Conservation (phyloP, 2,113 vertebrate species). For the Scomber colias region DNA sequence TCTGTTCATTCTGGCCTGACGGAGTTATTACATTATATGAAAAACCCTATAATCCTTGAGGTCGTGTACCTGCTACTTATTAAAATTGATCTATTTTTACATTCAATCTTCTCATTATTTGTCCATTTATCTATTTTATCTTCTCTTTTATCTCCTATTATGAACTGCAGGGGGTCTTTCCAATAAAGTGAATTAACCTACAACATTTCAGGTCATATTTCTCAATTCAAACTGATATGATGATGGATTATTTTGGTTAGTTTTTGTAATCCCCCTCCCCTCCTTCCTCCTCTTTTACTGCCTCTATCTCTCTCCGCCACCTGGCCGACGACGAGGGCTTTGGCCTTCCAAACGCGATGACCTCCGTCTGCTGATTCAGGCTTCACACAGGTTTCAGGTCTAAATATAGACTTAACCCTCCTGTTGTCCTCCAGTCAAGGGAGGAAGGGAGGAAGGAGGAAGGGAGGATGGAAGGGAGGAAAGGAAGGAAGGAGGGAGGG, state of each 20-base stretch:
- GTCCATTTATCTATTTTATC: neutral
- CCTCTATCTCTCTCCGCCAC: conserved; percentile 6
- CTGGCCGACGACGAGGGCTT: conserved; percentile 14
- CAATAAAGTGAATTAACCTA: conserved; percentile 21
- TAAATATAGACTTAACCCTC: conserved; percentile 58
- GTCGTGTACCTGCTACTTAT: neutral
- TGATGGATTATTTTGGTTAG: conserved; percentile 5
- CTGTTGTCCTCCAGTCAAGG: too few species aligned
- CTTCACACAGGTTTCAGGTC: conserved; percentile 31
- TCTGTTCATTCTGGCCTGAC: too few species aligned
- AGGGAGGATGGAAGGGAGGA: too few species aligned
- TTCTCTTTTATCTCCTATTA: neutral
- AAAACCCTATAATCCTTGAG: neutral
- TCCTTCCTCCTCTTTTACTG: neutral
- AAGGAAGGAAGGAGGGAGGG: too few species aligned
- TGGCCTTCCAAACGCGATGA: conserved; percentile 23
- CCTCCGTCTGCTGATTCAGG: conserved; percentile 55
- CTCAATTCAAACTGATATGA: neutral
- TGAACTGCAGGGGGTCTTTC: neutral
- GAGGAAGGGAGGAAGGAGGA: too few species aligned
- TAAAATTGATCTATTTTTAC: neutral
- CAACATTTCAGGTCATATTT: neutral
- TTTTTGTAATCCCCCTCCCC: neutral
- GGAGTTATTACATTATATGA: too few species aligned
- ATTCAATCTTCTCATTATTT: neutral